Percentiles rank a stretch among this genome's conserved stretches.
Evolutionary conservation across 2,797 vertebrate species (phyloP).

Genomic region (Dermochelys coriacea): DNA sequence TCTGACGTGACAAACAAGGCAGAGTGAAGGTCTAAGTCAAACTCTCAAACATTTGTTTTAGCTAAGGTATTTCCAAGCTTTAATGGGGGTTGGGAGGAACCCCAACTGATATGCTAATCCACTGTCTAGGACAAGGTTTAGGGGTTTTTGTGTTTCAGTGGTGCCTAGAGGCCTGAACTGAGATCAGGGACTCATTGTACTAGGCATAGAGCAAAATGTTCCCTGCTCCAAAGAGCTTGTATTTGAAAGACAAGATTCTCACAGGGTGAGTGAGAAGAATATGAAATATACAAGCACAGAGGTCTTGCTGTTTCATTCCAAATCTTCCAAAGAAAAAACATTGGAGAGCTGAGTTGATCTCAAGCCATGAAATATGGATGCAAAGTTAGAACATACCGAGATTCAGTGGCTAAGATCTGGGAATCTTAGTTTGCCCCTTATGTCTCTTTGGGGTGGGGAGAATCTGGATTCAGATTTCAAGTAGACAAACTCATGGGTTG

Average conservation of each 20-base stretch:
- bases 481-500: neutral
- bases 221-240: neutral
- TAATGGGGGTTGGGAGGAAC: accelerated
- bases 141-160: neutral
- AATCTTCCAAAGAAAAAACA: neutral
- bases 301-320: neutral
- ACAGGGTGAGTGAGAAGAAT: accelerated
- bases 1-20: constrained; percentile 15
- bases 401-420: neutral
- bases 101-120: neutral
- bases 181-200: neutral
- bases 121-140: neutral
- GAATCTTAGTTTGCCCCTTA: neutral
- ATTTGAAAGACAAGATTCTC: neutral
- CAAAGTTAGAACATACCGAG: neutral
- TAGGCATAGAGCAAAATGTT: neutral
- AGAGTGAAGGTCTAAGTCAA: neutral
- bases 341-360: neutral
- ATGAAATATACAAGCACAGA: neutral
- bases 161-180: accelerated
- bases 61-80: accelerated
- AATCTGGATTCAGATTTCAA: neutral
- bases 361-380: neutral
- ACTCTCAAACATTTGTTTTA: neutral
- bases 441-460: neutral